Conservation (phyloP, 2,888 invertebrate genomes). For the Tiphia femorata region DNA sequence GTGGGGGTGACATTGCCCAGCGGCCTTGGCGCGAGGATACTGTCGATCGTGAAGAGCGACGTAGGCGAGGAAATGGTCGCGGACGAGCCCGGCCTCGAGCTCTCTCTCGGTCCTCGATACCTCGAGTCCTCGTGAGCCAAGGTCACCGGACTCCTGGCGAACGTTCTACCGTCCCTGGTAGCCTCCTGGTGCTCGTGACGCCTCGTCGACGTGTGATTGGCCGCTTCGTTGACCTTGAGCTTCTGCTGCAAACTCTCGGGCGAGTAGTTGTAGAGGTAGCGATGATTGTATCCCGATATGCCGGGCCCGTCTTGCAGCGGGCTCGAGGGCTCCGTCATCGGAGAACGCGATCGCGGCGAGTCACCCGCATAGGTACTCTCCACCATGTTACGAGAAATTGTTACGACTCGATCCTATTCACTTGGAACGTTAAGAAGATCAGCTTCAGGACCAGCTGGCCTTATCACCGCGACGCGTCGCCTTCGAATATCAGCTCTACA, state of each 20-base stretch:
- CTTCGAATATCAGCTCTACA: no score
- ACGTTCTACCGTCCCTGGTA: constrained; percentile 42
- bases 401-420: no score
- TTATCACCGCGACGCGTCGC: no score
- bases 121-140: constrained; percentile 47
- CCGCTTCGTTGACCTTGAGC: constrained; percentile 33
- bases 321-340: constrained; percentile 65
- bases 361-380: constrained; percentile 64
- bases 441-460: no score
- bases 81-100: constrained; percentile 63
- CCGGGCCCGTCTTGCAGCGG: constrained; percentile 58
- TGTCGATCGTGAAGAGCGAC: constrained; percentile 87
- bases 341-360: constrained; percentile 63
- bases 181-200: constrained; percentile 42
- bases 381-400: constrained; percentile 55
- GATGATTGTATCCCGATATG: constrained; percentile 52
- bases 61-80: constrained; percentile 72
- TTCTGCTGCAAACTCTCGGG: constrained; percentile 53
- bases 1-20: constrained; percentile 65
- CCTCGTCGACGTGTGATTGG: constrained; percentile 30
- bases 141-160: constrained; percentile 48
- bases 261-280: constrained; percentile 57
- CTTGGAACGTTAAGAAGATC: no score
- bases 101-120: constrained; percentile 43
- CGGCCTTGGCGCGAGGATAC: constrained; percentile 83